Base-by-base conservation (phyloP, 2,113 vertebrate species). In the Melanerpes aurifrons region DNA sequence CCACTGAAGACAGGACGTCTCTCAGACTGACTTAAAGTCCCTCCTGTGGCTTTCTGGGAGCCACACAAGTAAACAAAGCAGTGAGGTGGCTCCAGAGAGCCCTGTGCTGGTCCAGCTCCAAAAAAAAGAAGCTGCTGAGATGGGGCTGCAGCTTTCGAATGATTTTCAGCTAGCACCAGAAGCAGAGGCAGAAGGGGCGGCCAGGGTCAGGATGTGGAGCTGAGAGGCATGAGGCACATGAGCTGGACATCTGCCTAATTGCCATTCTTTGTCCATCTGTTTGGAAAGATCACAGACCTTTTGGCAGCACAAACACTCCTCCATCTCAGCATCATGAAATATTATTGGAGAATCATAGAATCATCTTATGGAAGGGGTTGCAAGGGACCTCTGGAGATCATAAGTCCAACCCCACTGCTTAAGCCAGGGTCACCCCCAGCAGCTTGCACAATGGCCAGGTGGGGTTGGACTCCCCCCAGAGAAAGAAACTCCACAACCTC, bases 161-260 rank as follows among this genome's bases (percentile, higher is more conserved):
- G 43, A 8, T 28, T 31, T 61, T 56, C 75, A 62, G 32, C 48
- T 71, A 59, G n/a, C 35, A 40, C 47, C 47, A 57, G 15, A 67
- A 50, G 22, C 5, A 14, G 32, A 3, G 9, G 25, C 0, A 2
- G 19, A 10, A 50, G 19, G 72, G 22, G 35, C 82, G 76, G 50
- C 18, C 29, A 12, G 50, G 64, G 47, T 61, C 0, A 0, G 26
- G 28, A 9, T 31, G 43, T 0, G 0, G 63, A 32, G 35, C 10
- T 1, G 2, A 58, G 86, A 19, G 7, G 62, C 28, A 6, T 64
- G 54, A 69, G 69, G 31, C 18, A 11, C 31, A 2, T 1, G 2
- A 8, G 10, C 21, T 24, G 70, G 75, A 18, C 15, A 19, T 29
- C 43, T 82, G 80, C 43, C 21, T 31, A 0, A 1, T 67, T 24